Conservation (phyloP, 2,113 vertebrate species). For the Tringa solitaria region DNA sequence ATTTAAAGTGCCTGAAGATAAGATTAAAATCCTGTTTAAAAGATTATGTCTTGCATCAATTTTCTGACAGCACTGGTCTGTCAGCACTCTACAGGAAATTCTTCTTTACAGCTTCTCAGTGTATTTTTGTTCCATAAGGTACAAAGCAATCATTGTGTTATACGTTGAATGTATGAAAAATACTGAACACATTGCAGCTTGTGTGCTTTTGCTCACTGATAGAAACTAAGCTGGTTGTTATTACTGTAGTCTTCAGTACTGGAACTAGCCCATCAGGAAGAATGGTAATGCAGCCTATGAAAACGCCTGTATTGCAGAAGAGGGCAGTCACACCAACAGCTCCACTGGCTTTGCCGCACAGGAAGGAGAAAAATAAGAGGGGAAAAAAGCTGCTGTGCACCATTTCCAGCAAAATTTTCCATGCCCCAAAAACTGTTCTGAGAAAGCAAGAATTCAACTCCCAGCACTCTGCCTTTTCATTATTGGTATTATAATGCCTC, state of each 20-base stretch:
- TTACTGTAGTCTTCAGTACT: neutral
- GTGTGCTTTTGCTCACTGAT: neutral
- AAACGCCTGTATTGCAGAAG: neutral
- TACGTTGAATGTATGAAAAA: neutral
- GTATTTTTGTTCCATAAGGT: neutral
- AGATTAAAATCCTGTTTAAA: conserved; percentile 16
- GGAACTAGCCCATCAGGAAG: neutral
- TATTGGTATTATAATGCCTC: too few species aligned
- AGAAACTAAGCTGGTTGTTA: neutral
- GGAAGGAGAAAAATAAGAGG: neutral
- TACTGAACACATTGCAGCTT: neutral
- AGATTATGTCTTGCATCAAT: neutral
- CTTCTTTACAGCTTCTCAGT: neutral
- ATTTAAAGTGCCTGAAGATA: neutral
- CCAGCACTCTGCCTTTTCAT: neutral
- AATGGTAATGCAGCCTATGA: neutral
- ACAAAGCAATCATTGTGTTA: neutral
- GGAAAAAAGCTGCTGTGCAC: neutral
- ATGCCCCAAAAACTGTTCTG: neutral
- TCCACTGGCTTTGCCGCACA: neutral
- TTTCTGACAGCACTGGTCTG: neutral
- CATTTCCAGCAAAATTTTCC: neutral
- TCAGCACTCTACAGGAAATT: neutral
- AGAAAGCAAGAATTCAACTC: neutral
- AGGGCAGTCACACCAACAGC: neutral